Base-by-base conservation (phyloP, 2,888 invertebrate genomes). In the Spodoptera littoralis region DNA sequence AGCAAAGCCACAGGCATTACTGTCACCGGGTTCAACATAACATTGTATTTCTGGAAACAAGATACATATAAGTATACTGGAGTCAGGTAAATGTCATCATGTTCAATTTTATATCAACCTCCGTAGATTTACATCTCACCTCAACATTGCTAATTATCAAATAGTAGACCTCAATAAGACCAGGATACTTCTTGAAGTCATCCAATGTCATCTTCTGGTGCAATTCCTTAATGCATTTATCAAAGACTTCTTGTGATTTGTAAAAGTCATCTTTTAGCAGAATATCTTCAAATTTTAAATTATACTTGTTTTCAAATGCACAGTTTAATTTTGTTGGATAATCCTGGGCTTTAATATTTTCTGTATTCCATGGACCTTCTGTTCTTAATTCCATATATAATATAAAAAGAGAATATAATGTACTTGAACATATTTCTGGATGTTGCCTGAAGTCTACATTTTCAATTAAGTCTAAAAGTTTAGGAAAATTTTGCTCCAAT, bases 171-270 rank as follows among this genome's bases (percentile, higher is more conserved):
- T 91, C 88, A 68, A 92, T 80, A 53, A 89, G 85, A 3, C 86
- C 85, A 24, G 93, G 94, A 80, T 90, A 90, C 63, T 84, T 89
- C 65, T 91, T 93, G 49, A 90, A 90, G 67, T 89, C 82, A 44
- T 86, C 80, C 22, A 80, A 57, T 61, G 88, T 88, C 59, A 93
- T 74, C 77, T 87, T 92, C 51, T 75, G 77, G 73, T 92, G 90
- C 27, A 93, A 73, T 36, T 85, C 83, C 57, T 84, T 85, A 52
- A 93, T 81, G 50, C 87, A 84, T 27, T 80, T 83, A 67, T 94
- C 88, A 79, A 92, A 93, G 44, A 94, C 76, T 43, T 83, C 79
- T 80, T 93, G 92, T 8, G 76, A 53, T 60, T 89, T 77, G 65
- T 85, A 89, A 18, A 79, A 64, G 51, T 80, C 69, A 49, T 77